A percentile compares a stretch with the other conserved stretches of the same genome.
These are phyloP conservation scores for Liolophura sinensis DNA, from an alignment of 1,140 invertebrate genomes.

Conservation along the genomic window DNA sequence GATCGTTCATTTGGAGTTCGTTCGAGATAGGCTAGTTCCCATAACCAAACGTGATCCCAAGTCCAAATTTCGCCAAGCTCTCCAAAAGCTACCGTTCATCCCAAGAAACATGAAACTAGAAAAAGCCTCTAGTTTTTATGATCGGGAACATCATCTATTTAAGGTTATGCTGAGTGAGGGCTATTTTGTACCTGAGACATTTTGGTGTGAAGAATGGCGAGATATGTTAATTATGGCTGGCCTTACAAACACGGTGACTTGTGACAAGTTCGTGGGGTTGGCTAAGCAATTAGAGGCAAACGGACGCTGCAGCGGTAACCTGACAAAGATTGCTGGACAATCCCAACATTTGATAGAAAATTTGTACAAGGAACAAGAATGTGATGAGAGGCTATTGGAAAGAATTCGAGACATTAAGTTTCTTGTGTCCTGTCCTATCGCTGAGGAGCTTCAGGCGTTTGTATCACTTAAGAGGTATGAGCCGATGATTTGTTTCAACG, in stretches of 20 bases:
- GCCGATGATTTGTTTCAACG: conserved; percentile 16
- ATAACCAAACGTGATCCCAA: background rate
- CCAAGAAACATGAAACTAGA: conserved; percentile 14
- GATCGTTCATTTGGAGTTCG: conserved; percentile 18
- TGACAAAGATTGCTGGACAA: conserved; percentile 7
- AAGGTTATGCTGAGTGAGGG: conserved; percentile 15
- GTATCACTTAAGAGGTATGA: background rate
- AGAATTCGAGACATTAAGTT: conserved; percentile 21
- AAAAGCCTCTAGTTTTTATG: conserved; percentile 17
- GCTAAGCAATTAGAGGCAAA: conserved; percentile 15
- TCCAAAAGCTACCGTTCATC: background rate
- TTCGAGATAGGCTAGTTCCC: conserved; percentile 5
- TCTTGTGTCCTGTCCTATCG: conserved; percentile 12
- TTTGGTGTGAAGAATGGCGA: background rate
- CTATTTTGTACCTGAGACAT: conserved; percentile 15
- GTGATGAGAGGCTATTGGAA: conserved; percentile 1
- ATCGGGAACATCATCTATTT: conserved; percentile 21
- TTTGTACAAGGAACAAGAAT: conserved; percentile 1
- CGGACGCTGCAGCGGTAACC: background rate
- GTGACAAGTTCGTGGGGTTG: conserved; percentile 21
- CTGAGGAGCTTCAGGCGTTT: background rate
- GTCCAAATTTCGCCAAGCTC: background rate
- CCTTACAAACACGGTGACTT: conserved; percentile 14
- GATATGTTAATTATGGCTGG: conserved; percentile 20
- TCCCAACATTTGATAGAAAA: conserved; percentile 10